phyloP scores from a whole-genome alignment of 1,140 invertebrate genomes.

The Caligus rogercresseyi region DNA sequence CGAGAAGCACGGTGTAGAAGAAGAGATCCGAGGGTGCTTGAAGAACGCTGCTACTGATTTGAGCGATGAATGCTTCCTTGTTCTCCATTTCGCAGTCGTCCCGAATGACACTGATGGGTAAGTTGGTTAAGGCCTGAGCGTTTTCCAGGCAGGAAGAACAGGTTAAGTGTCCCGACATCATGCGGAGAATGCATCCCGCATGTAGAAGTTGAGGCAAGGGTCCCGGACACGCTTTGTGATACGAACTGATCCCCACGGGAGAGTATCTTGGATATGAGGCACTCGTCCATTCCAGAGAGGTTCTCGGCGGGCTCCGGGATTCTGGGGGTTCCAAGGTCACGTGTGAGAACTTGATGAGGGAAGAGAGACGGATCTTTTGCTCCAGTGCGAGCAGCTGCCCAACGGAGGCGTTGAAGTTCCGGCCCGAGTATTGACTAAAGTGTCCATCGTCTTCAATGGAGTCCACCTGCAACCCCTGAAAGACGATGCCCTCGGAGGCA shows the following conservation, averaged over 20 bases:
- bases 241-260: background rate
- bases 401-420: background rate
- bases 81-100: background rate
- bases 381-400: background rate
- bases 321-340: background rate
- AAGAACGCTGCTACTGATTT: background rate
- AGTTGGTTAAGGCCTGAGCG: background rate
- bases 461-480: background rate
- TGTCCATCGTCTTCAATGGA: background rate
- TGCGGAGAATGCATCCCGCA: background rate
- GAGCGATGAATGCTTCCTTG: background rate
- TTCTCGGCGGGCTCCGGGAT: background rate
- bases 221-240: background rate
- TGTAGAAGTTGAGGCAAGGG: background rate
- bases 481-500: background rate
- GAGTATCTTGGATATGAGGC: background rate
- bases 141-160: background rate
- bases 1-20: background rate
- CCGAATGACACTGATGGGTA: background rate
- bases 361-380: background rate
- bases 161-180: background rate
- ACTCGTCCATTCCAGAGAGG: background rate
- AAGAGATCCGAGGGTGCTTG: background rate
- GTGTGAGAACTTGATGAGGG: background rate
- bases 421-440: background rate